Percentiles rank a stretch among this genome's conserved stretches.
Evolutionary conservation across 2,797 vertebrate genomes (phyloP).

Genomic region (Pampus argenteus): DNA sequence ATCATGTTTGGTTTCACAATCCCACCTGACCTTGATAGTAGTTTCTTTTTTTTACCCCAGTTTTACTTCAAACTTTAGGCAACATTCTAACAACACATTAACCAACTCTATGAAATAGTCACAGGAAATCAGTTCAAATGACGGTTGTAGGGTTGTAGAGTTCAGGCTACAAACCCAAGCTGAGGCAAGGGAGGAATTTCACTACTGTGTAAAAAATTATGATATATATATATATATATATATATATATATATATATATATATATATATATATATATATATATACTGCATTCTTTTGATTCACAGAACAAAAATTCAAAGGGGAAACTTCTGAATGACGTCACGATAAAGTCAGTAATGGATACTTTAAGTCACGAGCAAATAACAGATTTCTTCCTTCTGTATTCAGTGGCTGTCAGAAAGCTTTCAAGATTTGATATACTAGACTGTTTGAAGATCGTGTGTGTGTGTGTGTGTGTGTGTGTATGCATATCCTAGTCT

Average conservation of each 20-base stretch:
- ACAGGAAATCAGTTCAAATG: constrained; percentile 8
- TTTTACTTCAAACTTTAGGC: rapidly evolving
- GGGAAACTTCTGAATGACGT: background rate
- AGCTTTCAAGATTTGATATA: background rate
- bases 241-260: no score
- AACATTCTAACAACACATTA: no score
- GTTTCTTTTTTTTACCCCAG: background rate
- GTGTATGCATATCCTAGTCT: no score
- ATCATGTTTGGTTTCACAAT: background rate
- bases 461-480: no score
- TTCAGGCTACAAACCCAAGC: background rate
- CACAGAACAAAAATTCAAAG: background rate
- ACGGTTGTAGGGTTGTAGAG: constrained; percentile 19
- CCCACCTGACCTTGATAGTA: background rate
- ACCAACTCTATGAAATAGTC: background rate
- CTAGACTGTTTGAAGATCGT: background rate
- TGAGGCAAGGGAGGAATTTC: constrained; percentile 37
- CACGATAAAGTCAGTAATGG: background rate
- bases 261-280: no score
- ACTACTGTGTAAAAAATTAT: constrained; percentile 5
- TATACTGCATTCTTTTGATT: no score
- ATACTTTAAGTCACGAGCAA: background rate
- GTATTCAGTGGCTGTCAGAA: background rate
- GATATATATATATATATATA: no score
- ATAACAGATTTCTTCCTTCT: background rate